Evolutionary conservation across 2,113 vertebrate species (phyloP).

Genomic region (rat (Rattus norvegicus)): GRCr8 NC_086019.1:32505501-32506000

Average conservation of each 20-base stretch:
- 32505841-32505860: not conserved
- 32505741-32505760: not conserved
- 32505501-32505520: no score
- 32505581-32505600: not conserved
- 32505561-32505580: not conserved
- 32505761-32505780: accelerated
- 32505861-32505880: not conserved
- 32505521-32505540: not conserved
- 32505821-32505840: not conserved
- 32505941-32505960: not conserved
- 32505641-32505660: not conserved
- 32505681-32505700: not conserved
- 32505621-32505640: not conserved
- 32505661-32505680: not conserved
- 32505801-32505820: not conserved
- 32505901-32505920: not conserved
- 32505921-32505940: not conserved
- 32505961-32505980: not conserved
- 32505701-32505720: not conserved
- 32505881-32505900: not conserved
- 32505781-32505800: no score
- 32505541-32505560: not conserved
- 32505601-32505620: not conserved
- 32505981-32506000: not conserved
- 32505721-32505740: no score